These are phyloP conservation scores for Acrocera orbiculus DNA, from an alignment of 2,888 invertebrate species.

Conservation along the genomic window DNA sequence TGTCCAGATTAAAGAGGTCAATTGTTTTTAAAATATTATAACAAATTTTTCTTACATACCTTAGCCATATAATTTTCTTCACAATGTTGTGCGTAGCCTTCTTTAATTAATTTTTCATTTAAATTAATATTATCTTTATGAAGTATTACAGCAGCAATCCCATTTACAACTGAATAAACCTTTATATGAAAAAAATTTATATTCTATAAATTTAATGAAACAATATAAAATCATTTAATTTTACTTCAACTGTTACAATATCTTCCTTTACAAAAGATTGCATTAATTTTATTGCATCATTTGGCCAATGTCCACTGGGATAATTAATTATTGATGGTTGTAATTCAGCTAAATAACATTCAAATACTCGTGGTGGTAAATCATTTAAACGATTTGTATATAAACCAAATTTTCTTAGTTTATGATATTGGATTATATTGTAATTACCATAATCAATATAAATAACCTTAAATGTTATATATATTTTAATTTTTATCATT, in stretches of 20 bases:
- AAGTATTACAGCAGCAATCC: slow-evolving; percentile 50
- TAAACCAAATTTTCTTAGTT: slow-evolving; percentile 30
- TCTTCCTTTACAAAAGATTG: slow-evolving; percentile 23
- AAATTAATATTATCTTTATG: slow-evolving; percentile 32
- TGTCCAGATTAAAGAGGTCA: too few relatives aligned
- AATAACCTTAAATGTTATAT: slow-evolving; percentile 36
- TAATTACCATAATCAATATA: slow-evolving; percentile 66
- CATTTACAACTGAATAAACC: slow-evolving; percentile 63
- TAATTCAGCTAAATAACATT: slow-evolving; percentile 51
- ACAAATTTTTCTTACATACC: slow-evolving; percentile 25
- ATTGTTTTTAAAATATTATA: too few relatives aligned
- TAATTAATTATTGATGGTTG: slow-evolving; percentile 46
- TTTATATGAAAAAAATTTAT: slow-evolving; percentile 4
- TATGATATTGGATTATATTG: slow-evolving; percentile 31
- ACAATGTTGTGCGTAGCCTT: slow-evolving; percentile 43
- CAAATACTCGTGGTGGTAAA: slow-evolving; percentile 45
- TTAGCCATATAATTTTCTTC: slow-evolving; percentile 68
- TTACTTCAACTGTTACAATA: slow-evolving; percentile 34
- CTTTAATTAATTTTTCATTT: slow-evolving; percentile 45
- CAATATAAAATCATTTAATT: too few relatives aligned
- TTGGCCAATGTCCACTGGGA: slow-evolving; percentile 43
- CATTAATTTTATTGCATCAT: slow-evolving; percentile 35
- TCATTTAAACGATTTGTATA: slow-evolving; percentile 16
- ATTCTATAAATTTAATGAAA: not conserved
- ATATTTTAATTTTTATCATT: not conserved